A percentile compares a stretch with the other conserved stretches of the same genome.
Evolutionary conservation across 2,797 vertebrate species (phyloP).

Genomic region (Falco novaeseelandiae): DNA sequence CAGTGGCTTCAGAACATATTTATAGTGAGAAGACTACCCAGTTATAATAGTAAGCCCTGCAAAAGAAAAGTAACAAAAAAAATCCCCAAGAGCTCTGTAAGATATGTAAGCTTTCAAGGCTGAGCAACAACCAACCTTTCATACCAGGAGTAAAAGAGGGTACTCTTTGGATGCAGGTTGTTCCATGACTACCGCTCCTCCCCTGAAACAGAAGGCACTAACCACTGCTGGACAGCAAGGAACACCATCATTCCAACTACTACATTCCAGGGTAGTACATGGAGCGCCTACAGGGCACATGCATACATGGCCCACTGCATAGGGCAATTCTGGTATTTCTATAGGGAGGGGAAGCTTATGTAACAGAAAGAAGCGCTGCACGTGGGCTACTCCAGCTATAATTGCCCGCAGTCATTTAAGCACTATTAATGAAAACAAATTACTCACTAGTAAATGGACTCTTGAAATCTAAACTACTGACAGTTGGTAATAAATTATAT

Average conservation of each 20-base stretch:
- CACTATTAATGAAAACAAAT: not conserved
- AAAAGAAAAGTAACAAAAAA: not conserved
- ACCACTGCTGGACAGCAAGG: not conserved
- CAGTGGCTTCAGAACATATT: not conserved
- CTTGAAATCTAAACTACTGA: not conserved
- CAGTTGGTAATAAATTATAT: not conserved
- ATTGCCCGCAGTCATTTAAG: not conserved
- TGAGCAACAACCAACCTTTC: not conserved
- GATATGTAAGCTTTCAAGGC: fast-evolving
- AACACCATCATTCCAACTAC: not conserved
- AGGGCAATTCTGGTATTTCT: not conserved
- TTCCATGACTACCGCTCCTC: not conserved
- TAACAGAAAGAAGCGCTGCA: not conserved
- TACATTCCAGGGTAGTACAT: too few relatives aligned
- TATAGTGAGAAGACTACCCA: not conserved
- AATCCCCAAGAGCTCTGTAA: not conserved
- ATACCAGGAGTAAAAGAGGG: not conserved
- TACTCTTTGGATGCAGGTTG: not conserved
- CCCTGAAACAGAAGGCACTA: not conserved
- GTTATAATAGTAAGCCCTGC: not conserved
- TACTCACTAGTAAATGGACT: not conserved
- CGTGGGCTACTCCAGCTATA: not conserved
- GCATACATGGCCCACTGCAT: not conserved
- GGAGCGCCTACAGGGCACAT: too few relatives aligned
- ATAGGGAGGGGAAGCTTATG: not conserved